Base-by-base conservation (phyloP, 2,888 invertebrate genomes). In the Heliconius cydno region DNA sequence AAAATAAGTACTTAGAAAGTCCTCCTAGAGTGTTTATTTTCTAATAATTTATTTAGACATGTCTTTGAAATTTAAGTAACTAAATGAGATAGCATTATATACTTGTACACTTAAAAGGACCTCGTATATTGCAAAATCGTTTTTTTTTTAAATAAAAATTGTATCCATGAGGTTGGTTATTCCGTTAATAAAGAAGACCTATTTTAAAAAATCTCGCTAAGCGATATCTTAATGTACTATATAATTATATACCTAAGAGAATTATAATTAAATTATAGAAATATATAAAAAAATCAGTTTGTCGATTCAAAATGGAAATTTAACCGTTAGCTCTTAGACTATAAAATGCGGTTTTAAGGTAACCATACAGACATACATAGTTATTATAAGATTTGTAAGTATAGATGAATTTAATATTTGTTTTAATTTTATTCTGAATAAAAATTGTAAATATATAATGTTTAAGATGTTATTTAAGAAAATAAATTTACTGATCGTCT, bases 401-500 rank as follows among this genome's bases (percentile, higher is more conserved):
- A 81, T 34, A 74, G 73, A 80, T 41, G 68, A 70, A 70, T 70
- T 68, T 68, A 73, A 77, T 57, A 63, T 78, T 81, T 80, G 76
- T 81, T 83, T 80, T 73, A 70, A 80, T 80, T 86, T 83, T 81
- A 81, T 84, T 81, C 78, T 78, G 78, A 71, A 87, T 87, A 87
- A 85, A 72, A 89, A 89, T 90, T 90, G 89, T 93, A 92, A 87
- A 93, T 92, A 92, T 84, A 82, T 87, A 86, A 60, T 85, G 83
- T 67, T 77, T 89, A 90, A 89, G 88, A 76, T 85, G 88, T 91
- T 91, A 89, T 86, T 88, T 92, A 92, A 92, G 90, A 83, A 86
- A 90, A 90, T 87, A 93, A 92, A 93, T 86, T 89, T 89, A 92
- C 90, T 90, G 91, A 91, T 89, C 90, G 90, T 92, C 90, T 75